Base-by-base conservation (phyloP, 1,140 invertebrate genomes). In the Homalodisca vitripennis region DNA sequence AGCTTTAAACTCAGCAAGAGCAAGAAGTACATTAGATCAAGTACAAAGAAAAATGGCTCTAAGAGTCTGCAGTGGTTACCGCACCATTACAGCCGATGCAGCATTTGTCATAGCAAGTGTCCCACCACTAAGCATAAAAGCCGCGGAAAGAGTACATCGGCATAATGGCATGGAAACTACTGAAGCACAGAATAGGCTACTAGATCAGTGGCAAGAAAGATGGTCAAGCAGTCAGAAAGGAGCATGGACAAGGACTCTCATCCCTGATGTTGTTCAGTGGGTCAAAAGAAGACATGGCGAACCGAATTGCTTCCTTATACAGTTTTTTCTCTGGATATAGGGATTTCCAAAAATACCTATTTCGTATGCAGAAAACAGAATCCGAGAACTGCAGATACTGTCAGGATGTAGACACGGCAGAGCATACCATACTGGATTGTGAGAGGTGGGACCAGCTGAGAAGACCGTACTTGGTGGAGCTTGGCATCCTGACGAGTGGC, bases 251-350 rank as follows among this genome's bases (percentile, higher is more conserved):
- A 66, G 70, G 30, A 67, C 64, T 13, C 57, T 75, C 0, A 76
- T 75, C 1, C 70, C 65, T 1, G 6, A 68, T 10, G 48, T 75
- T 3, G 53, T 64, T 1, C 20, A 0, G 2, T 76, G 74, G 73
- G 2, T 46, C 0, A 62, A 41, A 17, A 64, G 76, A 6, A 55
- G 46, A 22, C 69, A 75, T 51, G 73, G 73, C 13, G 70, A 68
- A 12, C 51, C 73, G 12, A 66, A 73, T 17, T 75, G n/a, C n/a
- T n/a, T 73, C 68, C 71, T 71, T 77, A 10, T 74, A 76, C 0
- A 75, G 78, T 48, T 1, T 77, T 17, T 51, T 78, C 10, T 72
- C 74, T 2, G 76, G 77, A 0, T 79, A 77, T 79, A 74, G 77
- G 75, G 81, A 70, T 77, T 78, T 71, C 73, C 74, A 30, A 72